A percentile compares a stretch with the other conserved stretches of the same genome.
phyloP scores from a whole-genome alignment of 2,797 vertebrate genomes.

The Sebastes itinus region DNA sequence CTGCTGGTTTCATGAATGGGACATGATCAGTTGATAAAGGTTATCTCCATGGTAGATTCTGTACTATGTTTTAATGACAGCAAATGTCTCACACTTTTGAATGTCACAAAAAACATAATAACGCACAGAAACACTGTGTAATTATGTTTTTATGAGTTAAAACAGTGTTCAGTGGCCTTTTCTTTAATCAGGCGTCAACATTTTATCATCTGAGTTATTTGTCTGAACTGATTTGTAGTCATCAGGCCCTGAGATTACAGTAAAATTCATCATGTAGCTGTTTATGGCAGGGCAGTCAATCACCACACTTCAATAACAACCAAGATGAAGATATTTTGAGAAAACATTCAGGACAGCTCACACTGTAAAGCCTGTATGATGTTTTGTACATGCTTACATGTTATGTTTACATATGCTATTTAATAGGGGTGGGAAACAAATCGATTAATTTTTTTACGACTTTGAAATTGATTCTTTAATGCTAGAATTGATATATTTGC shows the following conservation, averaged over 20 bases:
- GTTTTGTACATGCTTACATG: neutral
- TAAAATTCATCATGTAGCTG: neutral
- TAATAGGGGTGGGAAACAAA: too few species aligned
- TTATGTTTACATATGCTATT: neutral
- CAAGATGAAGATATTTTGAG: neutral
- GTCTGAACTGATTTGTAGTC: neutral
- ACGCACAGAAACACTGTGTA: too few species aligned
- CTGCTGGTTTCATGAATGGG: too few species aligned
- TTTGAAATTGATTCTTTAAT: too few species aligned
- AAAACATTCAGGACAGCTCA: neutral
- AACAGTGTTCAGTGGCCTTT: neutral
- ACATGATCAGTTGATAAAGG: neutral
- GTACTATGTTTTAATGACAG: neutral
- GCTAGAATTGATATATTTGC: too few species aligned
- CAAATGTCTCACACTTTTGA: neutral
- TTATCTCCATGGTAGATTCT: too few species aligned
- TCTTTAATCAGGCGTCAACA: neutral
- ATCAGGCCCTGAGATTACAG: neutral
- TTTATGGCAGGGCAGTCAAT: neutral
- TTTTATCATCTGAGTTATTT: neutral
- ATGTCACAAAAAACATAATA: too few species aligned
- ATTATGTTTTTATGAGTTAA: neutral
- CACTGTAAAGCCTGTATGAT: neutral
- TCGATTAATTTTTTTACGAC: fast-evolving
- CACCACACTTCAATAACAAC: neutral